Evolutionary conservation across 2,797 vertebrate genomes (phyloP), one percentile per base, ranked within the genome.

Genomic region (Ciconia nigra): DNA sequence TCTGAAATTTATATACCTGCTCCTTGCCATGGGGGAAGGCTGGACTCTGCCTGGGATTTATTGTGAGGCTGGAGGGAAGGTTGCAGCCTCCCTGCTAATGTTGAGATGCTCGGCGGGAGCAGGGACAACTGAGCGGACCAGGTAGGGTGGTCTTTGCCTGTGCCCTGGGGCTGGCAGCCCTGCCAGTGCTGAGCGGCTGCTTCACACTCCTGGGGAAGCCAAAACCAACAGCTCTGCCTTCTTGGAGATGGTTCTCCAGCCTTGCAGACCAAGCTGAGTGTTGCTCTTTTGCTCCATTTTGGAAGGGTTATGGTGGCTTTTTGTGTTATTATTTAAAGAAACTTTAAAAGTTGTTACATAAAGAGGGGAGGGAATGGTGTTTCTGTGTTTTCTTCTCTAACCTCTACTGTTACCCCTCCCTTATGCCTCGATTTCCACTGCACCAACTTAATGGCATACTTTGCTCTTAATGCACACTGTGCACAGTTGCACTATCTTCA

Each of bases 61-160:
- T 5, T 31, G 16, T n/a, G 72, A 67, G 26, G 8, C 10, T 85
- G 39, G 51, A 77, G 47, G 37, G 15, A 83, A 78, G 8, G 7
- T 9, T 80, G 14, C 24, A 79, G 35, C 31, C 15, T 42, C 29
- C 21, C 22, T 80, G 37, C 29, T 39, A 11, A 33, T 10, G 4
- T 10, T 3, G 10, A 39, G 25, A 3, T 31, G 24, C n/a, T 74
- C 0, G 0, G 25, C 20, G 63, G 28, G 8, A 92, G 35, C 58
- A 76, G 41, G 52, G 42, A 10, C 24, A 24, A 10, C 31, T 5
- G 13, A 15, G 19, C 5, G 15, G 42, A 10, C 8, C 6, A 4
- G 24, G 16, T 10, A 52, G 7, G 19, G 3, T 47, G 41, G n/a
- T 25, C 25, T 88, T 51, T 29, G 41, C 22, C 61, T 18, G 13